phyloP scores from a whole-genome alignment of 2,113 vertebrate genomes.

The Cinclus cinclus region DNA sequence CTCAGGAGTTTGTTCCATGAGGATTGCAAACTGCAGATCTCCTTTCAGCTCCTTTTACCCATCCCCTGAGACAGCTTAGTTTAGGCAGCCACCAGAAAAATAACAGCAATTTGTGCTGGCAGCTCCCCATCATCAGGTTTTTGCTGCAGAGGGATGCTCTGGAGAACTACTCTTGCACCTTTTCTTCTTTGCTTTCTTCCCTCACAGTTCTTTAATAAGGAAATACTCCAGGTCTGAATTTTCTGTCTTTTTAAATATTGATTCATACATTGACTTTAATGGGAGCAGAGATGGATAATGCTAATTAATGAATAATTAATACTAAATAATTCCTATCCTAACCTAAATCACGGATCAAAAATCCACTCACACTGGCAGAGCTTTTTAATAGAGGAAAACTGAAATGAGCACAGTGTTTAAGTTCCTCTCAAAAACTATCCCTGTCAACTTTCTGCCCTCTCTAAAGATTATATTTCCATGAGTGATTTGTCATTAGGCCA shows the following conservation, averaged over 20 bases:
- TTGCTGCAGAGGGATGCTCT: not conserved
- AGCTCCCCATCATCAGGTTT: not conserved
- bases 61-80: not conserved
- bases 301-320: slow-evolving; percentile 47
- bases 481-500: not conserved
- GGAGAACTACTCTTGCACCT: not conserved
- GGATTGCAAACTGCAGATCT: not conserved
- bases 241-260: slow-evolving; percentile 14
- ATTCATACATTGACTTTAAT: not conserved
- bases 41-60: not conserved
- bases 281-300: not conserved
- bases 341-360: not conserved
- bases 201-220: not conserved
- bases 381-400: not conserved
- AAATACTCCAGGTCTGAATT: not conserved
- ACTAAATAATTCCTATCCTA: not conserved
- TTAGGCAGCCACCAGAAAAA: not conserved
- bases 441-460: not conserved
- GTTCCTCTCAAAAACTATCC: not conserved
- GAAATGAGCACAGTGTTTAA: not conserved
- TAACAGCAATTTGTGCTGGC: not conserved
- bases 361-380: not conserved
- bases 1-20: not conserved
- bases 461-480: not conserved
- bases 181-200: not conserved